Evolutionary conservation across 2,113 vertebrate species (phyloP).

Genomic region (Phylloscopus trochiloides): DNA sequence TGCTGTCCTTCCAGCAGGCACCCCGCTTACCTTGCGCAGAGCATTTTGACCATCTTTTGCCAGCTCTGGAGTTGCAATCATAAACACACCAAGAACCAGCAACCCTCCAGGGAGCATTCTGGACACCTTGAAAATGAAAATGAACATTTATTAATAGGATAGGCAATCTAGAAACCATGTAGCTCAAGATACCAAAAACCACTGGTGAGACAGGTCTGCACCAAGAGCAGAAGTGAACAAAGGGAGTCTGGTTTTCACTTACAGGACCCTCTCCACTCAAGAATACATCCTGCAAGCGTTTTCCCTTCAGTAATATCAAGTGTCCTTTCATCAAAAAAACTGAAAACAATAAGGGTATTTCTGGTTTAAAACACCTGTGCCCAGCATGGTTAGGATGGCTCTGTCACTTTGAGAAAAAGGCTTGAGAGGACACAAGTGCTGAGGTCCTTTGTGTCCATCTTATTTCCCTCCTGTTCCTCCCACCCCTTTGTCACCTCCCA

Average conservation of each 20-base stretch:
- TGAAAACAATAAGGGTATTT: neutral
- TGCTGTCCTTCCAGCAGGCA: neutral
- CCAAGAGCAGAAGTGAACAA: neutral
- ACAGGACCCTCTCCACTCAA: neutral
- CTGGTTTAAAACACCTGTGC: neutral
- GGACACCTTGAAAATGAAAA: conserved; percentile 79
- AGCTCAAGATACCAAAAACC: neutral
- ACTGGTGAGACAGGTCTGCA: neutral
- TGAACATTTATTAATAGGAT: neutral
- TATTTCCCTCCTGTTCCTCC: neutral
- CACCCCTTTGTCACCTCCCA: neutral
- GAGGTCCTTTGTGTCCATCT: neutral
- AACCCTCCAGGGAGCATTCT: conserved; percentile 92
- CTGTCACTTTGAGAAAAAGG: neutral
- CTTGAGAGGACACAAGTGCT: neutral
- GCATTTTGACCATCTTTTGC: conserved; percentile 80
- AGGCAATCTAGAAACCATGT: neutral
- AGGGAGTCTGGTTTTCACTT: neutral
- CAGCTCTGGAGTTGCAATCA: conserved; percentile 79
- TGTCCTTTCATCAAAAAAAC: neutral
- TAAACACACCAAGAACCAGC: conserved; percentile 85
- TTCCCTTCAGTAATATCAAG: neutral
- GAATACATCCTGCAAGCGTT: neutral
- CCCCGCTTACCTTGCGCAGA: conserved; percentile 77
- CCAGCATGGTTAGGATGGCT: accelerated